phyloP scores from a whole-genome alignment of 1,140 invertebrate genomes.

The Cataglyphis hispanica region DNA sequence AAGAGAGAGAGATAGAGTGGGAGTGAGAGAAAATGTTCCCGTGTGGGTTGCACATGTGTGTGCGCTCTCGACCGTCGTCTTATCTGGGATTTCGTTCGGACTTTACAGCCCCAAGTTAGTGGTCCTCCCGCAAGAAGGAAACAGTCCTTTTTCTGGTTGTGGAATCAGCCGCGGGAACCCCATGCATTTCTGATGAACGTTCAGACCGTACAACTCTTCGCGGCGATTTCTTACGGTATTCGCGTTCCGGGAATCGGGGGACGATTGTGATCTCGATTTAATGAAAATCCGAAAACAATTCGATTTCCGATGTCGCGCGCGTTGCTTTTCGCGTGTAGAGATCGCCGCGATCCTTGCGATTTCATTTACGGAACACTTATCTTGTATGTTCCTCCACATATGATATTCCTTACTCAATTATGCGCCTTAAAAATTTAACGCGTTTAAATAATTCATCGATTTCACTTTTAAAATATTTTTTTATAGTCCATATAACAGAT shows the following conservation, averaged over 20 bases:
- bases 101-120: constrained; percentile 67
- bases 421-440: neutral
- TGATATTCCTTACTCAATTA: neutral
- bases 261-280: constrained; percentile 83
- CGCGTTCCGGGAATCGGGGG: constrained; percentile 62
- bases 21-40: constrained; percentile 6
- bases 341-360: constrained; percentile 7
- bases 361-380: constrained; percentile 14
- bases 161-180: constrained; percentile 71
- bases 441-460: neutral
- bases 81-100: constrained; percentile 84
- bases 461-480: neutral
- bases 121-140: constrained; percentile 66
- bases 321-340: constrained; percentile 8
- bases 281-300: constrained; percentile 80
- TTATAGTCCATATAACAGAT: no score
- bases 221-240: constrained; percentile 49
- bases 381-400: neutral
- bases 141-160: constrained; percentile 74
- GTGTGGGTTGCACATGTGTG: constrained; percentile 37
- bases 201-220: constrained; percentile 33
- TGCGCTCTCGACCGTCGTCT: constrained; percentile 69
- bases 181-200: constrained; percentile 86
- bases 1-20: no score
- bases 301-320: constrained; percentile 45